phyloP scores from a whole-genome alignment of 1,140 invertebrate species.

The Drosophila suzukii region DNA sequence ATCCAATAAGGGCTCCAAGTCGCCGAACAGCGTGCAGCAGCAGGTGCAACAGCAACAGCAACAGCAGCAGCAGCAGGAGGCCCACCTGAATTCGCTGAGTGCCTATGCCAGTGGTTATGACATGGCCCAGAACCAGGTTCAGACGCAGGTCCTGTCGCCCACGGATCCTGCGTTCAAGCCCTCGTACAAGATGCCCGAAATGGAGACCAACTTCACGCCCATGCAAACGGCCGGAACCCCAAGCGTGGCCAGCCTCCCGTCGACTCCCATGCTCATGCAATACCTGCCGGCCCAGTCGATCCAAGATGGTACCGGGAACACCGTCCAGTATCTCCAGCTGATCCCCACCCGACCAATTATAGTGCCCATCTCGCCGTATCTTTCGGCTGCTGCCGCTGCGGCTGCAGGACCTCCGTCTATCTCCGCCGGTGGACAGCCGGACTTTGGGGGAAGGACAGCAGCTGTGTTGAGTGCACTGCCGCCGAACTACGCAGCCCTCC shows the following conservation, averaged over 20 bases:
- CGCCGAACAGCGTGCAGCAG: constrained; percentile 55
- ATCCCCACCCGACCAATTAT: constrained; percentile 82
- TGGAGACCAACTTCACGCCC: constrained; percentile 80
- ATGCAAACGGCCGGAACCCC: constrained; percentile 54
- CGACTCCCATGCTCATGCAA: constrained; percentile 87
- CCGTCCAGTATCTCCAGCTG: constrained; percentile 77
- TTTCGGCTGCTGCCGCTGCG: constrained; percentile 24
- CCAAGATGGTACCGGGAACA: constrained; percentile 59
- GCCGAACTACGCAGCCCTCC: constrained; percentile 53
- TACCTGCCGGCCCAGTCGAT: constrained; percentile 73
- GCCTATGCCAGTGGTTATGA: constrained; percentile 75
- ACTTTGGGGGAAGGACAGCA: constrained; percentile 44
- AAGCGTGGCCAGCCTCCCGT: constrained; percentile 48
- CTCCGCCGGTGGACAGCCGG: constrained; percentile 18
- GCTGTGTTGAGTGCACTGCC: constrained; percentile 48
- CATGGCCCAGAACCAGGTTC: constrained; percentile 15
- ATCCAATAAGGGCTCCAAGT: constrained; percentile 55
- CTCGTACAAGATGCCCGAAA: constrained; percentile 78
- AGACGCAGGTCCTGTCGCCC: neutral
- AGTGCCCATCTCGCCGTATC: constrained; percentile 77
- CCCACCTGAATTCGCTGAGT: constrained; percentile 73
- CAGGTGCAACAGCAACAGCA: constrained; percentile 30
- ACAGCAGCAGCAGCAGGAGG: constrained; percentile 41
- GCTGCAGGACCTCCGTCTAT: neutral
- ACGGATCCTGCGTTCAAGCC: constrained; percentile 60